Percentiles rank a stretch among this genome's conserved stretches.
Evolutionary conservation across 2,797 vertebrate species (phyloP).

Genomic region (Lagorchestes hirsutus): DNA sequence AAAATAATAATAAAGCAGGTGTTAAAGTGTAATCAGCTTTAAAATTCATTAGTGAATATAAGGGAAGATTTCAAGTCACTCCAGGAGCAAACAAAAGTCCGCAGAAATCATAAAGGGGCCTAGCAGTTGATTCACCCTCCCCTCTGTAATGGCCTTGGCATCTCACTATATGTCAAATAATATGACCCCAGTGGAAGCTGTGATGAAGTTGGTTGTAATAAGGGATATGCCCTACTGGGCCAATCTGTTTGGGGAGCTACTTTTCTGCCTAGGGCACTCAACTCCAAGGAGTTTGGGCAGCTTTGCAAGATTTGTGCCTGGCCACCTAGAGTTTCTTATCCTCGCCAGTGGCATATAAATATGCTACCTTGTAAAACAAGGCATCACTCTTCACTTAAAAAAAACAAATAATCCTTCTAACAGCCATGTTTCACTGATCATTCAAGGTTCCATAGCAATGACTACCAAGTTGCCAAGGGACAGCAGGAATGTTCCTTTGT

Average conservation of each 20-base stretch:
- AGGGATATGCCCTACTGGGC: neutral
- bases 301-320: slow-evolving; percentile 17
- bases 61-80: neutral
- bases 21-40: neutral
- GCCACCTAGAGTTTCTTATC: neutral
- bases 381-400: slow-evolving; percentile 41
- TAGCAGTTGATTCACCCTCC: neutral
- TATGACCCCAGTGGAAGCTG: slow-evolving; percentile 13
- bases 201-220: slow-evolving; percentile 20
- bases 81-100: slow-evolving; percentile 30
- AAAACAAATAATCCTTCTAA: slow-evolving; percentile 53
- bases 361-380: slow-evolving; percentile 1
- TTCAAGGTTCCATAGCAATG: slow-evolving; percentile 38
- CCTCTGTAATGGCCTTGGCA: slow-evolving; percentile 34
- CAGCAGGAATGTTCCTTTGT: slow-evolving; percentile 42
- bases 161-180: slow-evolving; percentile 15
- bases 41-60: slow-evolving; percentile 4
- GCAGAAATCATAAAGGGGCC: slow-evolving; percentile 34
- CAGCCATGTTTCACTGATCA: slow-evolving; percentile 54
- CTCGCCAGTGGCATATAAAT: neutral
- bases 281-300: slow-evolving; percentile 15
- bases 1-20: neutral
- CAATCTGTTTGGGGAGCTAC: slow-evolving; percentile 20
- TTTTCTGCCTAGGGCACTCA: slow-evolving; percentile 12
- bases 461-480: slow-evolving; percentile 42